Conservation (phyloP, 2,797 vertebrate genomes). For the Anniella stebbinsi region DNA sequence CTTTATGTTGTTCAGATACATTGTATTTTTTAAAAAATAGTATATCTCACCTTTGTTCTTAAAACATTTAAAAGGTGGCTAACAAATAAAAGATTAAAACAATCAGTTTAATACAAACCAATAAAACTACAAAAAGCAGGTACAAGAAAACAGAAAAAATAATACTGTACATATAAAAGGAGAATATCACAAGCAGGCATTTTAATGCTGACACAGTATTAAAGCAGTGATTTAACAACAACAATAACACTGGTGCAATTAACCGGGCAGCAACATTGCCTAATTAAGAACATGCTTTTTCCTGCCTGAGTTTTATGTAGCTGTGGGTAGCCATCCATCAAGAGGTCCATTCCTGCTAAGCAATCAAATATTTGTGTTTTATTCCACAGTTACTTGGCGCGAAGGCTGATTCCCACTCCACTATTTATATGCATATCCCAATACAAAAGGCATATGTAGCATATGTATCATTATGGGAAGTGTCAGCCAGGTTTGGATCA, state of each 20-base stretch:
- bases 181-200: background rate
- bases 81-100: background rate
- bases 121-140: background rate
- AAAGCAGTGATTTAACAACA: background rate
- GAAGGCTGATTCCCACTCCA: background rate
- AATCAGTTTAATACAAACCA: background rate
- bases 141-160: background rate
- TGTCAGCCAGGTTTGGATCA: background rate
- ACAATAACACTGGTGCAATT: background rate
- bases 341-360: background rate
- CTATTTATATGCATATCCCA: background rate
- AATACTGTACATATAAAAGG: background rate
- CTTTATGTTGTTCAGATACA: background rate
- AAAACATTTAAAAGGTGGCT: background rate
- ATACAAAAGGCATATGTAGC: background rate
- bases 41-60: background rate
- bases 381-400: background rate
- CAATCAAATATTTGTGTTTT: background rate
- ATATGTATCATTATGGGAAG: background rate
- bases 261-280: background rate
- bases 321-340: background rate
- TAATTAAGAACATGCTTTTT: background rate
- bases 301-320: background rate
- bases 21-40: background rate
- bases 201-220: too few species aligned